phyloP scores from a whole-genome alignment of 2,888 invertebrate genomes.

The Noctua comes region DNA sequence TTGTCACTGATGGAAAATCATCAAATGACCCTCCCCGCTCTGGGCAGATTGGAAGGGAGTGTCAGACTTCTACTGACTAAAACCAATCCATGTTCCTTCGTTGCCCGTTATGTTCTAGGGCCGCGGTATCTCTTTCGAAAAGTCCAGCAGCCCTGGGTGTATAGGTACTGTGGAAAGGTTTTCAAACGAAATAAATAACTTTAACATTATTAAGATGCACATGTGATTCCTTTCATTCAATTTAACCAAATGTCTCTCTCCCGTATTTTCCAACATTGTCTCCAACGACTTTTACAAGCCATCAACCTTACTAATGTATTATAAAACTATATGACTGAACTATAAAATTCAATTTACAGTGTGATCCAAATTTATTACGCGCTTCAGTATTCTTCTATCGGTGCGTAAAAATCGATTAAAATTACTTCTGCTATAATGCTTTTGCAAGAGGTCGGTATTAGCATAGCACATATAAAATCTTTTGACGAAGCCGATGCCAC shows the following conservation, averaged over 20 bases:
- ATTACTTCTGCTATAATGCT: conserved; percentile 52
- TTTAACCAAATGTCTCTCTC: not conserved
- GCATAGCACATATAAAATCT: conserved; percentile 38
- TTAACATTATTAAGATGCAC: not conserved
- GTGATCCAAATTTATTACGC: conserved; percentile 43
- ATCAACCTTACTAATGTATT: conserved; percentile 28
- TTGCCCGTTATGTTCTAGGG: no score
- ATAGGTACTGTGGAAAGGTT: no score
- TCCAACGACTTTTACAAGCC: conserved; percentile 32
- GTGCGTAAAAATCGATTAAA: conserved; percentile 51
- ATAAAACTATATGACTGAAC: conserved; percentile 40
- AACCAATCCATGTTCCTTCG: no score
- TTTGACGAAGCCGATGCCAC: conserved; percentile 39
- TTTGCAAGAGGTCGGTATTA: conserved; percentile 48
- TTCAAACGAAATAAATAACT: not conserved
- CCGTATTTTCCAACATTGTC: conserved; percentile 7
- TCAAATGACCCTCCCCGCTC: no score
- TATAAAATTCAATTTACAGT: conserved; percentile 57
- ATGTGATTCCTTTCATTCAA: not conserved
- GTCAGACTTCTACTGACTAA: no score
- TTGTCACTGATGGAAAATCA: no score
- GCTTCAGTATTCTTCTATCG: conserved; percentile 49
- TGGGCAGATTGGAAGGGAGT: no score
- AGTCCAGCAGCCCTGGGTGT: no score
- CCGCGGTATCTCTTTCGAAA: no score